These are phyloP conservation scores for Idaea dimidiata DNA, from an alignment of 2,888 invertebrate species.

Conservation along the genomic window DNA sequence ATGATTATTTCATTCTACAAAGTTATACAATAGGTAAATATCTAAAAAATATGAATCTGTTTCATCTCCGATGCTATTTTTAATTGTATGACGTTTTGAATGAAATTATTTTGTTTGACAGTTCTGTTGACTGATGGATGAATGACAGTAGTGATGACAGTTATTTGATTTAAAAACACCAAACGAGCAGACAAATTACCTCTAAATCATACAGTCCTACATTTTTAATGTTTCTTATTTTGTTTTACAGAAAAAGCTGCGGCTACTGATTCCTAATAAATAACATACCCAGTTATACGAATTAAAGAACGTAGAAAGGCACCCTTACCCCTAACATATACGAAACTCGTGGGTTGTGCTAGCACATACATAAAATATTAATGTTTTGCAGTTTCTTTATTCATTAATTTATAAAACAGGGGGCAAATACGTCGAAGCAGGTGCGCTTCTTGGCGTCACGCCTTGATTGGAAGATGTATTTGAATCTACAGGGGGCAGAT, in stretches of 20 bases:
- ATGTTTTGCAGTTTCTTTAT: too few relatives aligned
- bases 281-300: too few relatives aligned
- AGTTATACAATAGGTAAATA: constrained; percentile 38
- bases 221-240: too few relatives aligned
- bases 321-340: too few relatives aligned
- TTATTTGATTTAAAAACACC: not conserved
- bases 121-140: constrained; percentile 8
- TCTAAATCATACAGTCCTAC: not conserved
- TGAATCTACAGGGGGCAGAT: constrained; percentile 20
- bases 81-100: constrained; percentile 32
- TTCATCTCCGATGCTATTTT: constrained; percentile 75
- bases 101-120: constrained; percentile 22
- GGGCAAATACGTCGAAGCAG: constrained; percentile 61
- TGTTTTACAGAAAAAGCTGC: too few relatives aligned
- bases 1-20: constrained; percentile 47
- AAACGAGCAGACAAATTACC: not conserved
- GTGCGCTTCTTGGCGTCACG: constrained; percentile 27
- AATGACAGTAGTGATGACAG: too few relatives aligned
- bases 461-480: not conserved
- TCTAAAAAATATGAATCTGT: constrained; percentile 68
- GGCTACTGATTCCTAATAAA: too few relatives aligned
- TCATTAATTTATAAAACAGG: constrained; percentile 46
- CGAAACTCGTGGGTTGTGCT: too few relatives aligned
- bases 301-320: too few relatives aligned
- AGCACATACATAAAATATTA: too few relatives aligned